These are phyloP conservation scores for Onychostruthus taczanowskii DNA, from an alignment of 2,113 vertebrate species.

Conservation along the genomic window DNA sequence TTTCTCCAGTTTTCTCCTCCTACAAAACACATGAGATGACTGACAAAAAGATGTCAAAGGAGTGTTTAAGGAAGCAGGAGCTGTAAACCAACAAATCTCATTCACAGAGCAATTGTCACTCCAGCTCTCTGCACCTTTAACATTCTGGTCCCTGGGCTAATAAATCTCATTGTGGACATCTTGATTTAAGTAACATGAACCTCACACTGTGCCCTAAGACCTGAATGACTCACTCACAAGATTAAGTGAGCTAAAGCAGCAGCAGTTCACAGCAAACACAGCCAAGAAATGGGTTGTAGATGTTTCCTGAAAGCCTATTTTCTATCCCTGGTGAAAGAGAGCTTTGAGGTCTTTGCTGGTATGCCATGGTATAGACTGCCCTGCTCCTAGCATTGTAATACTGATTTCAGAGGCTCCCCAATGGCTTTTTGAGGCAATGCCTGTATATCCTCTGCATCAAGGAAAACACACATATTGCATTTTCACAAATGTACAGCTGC, in stretches of 20 bases:
- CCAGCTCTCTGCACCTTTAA: neutral
- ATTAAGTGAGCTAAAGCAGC: neutral
- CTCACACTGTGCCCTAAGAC: neutral
- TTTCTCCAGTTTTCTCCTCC: neutral
- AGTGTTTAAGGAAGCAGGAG: neutral
- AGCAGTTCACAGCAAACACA: neutral
- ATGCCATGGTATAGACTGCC: neutral
- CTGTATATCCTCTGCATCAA: neutral
- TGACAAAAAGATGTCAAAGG: conserved; percentile 39
- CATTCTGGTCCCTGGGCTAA: neutral
- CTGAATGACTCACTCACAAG: neutral
- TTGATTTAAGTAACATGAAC: neutral
- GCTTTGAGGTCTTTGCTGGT: neutral
- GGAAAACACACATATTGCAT: neutral
- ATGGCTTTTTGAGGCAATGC: neutral
- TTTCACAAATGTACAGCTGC: neutral
- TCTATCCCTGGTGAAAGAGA: neutral
- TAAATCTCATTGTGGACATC: neutral
- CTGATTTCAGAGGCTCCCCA: neutral
- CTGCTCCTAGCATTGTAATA: neutral
- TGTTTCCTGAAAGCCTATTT: neutral
- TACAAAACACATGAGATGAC: conserved; percentile 13
- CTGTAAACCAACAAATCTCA: conserved; percentile 3
- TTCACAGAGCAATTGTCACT: neutral
- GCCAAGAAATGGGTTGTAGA: neutral